Conservation (phyloP, 2,888 invertebrate species). For the Apamea monoglypha region DNA sequence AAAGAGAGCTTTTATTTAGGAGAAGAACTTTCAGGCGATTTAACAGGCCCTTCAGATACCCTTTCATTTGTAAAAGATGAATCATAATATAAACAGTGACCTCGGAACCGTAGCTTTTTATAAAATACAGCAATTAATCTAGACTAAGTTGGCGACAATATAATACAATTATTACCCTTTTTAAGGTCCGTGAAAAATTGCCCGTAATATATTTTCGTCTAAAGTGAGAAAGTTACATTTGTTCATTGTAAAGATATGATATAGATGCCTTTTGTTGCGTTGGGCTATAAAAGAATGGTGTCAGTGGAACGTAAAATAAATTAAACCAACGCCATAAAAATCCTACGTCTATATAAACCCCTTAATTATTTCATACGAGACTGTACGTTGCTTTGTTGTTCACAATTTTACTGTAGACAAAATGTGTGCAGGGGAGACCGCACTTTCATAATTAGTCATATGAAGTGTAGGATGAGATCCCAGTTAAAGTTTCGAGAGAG, state of each 20-base stretch:
- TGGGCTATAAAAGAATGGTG: constrained; percentile 60
- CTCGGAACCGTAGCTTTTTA: constrained; percentile 63
- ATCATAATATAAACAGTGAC: constrained; percentile 65
- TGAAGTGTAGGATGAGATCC: constrained; percentile 2
- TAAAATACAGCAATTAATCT: constrained; percentile 79
- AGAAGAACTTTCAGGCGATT: constrained; percentile 54
- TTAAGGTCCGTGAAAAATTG: constrained; percentile 65
- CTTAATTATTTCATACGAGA: constrained; percentile 47
- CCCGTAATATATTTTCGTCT: constrained; percentile 69
- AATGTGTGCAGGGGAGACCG: constrained; percentile 18
- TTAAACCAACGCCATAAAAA: constrained; percentile 53
- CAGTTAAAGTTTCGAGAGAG: constrained; percentile 14
- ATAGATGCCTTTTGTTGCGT: constrained; percentile 59
- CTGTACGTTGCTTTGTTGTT: constrained; percentile 49
- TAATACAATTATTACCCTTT: constrained; percentile 76
- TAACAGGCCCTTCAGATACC: constrained; percentile 49
- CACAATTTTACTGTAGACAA: constrained; percentile 41
- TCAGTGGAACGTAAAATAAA: constrained; percentile 59
- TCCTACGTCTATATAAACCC: constrained; percentile 41
- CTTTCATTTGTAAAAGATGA: constrained; percentile 67
- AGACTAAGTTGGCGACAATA: constrained; percentile 74
- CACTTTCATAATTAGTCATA: constrained; percentile 32
- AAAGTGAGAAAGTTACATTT: constrained; percentile 65
- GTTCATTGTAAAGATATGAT: constrained; percentile 60
- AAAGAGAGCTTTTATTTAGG: constrained; percentile 48